Evolutionary conservation across 2,888 invertebrate species (phyloP).

Genomic region (Icerya purchasi): DNA sequence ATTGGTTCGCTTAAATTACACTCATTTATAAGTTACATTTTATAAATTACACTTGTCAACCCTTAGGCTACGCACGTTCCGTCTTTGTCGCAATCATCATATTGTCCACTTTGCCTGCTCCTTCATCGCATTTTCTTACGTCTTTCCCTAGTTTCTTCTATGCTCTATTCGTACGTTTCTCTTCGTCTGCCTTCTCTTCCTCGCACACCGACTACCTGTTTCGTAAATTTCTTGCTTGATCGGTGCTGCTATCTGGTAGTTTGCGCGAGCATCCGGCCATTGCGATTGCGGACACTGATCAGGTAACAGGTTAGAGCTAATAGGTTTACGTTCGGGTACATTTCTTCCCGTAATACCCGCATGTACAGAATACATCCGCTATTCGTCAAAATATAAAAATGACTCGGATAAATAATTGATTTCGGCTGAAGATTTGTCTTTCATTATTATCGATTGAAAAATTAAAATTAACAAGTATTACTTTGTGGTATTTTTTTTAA

Average conservation of each 20-base stretch:
- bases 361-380: too few species aligned
- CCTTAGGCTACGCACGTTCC: constrained; percentile 2
- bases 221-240: constrained; percentile 13
- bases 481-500: too few species aligned
- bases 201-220: constrained; percentile 20
- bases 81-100: background rate
- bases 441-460: too few species aligned
- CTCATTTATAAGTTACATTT: constrained; percentile 13
- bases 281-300: background rate
- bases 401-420: too few species aligned
- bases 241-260: constrained; percentile 14
- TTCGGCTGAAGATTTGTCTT: too few species aligned
- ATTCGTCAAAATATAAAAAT: too few species aligned
- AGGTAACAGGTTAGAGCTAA: background rate
- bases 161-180: background rate
- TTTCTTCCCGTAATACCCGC: too few species aligned
- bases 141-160: constrained; percentile 12
- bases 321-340: too few species aligned
- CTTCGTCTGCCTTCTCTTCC: background rate
- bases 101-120: background rate
- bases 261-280: background rate
- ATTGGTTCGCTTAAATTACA: constrained; percentile 12
- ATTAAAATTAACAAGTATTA: too few species aligned
- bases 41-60: constrained; percentile 9
- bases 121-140: background rate